phyloP scores from a whole-genome alignment of 2,888 invertebrate species.

The Petrophora chlorosata region DNA sequence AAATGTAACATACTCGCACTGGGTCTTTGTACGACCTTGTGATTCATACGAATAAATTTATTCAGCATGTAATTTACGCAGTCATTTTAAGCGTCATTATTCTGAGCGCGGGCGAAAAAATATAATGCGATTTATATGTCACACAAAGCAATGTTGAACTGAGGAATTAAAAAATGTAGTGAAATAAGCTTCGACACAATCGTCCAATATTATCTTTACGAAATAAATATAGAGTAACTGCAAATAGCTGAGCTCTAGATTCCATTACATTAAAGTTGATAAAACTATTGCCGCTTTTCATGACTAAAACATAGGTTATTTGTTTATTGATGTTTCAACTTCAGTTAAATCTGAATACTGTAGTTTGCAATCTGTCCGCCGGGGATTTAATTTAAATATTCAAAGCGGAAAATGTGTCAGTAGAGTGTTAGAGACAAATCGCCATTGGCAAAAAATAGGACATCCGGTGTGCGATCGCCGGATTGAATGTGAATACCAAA shows the following conservation, averaged over 20 bases:
- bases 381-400: slow-evolving; percentile 20
- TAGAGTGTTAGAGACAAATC: slow-evolving; percentile 30
- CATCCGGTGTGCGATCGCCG: slow-evolving; percentile 39
- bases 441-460: slow-evolving; percentile 40
- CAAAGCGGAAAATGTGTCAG: slow-evolving; percentile 30
- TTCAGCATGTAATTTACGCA: slow-evolving; percentile 23
- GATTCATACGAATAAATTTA: slow-evolving; percentile 38
- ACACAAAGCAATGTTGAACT: background rate
- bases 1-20: slow-evolving; percentile 42
- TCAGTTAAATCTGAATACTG: slow-evolving; percentile 15
- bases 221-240: too few relatives aligned
- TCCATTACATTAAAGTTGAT: too few relatives aligned
- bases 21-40: slow-evolving; percentile 46
- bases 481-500: slow-evolving; percentile 42
- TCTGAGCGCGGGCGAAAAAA: background rate
- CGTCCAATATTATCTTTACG: too few relatives aligned
- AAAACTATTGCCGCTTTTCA: slow-evolving; percentile 6
- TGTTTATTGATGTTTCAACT: slow-evolving; percentile 9
- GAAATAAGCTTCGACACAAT: background rate
- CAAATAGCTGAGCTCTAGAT: background rate
- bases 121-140: slow-evolving; percentile 2
- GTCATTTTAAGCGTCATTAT: slow-evolving; percentile 12
- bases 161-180: slow-evolving; percentile 6
- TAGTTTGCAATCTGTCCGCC: slow-evolving; percentile 12
- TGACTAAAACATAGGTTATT: slow-evolving; percentile 10